Evolutionary conservation across 2,888 invertebrate species (phyloP).

Genomic region (Cosmia trapezina): DNA sequence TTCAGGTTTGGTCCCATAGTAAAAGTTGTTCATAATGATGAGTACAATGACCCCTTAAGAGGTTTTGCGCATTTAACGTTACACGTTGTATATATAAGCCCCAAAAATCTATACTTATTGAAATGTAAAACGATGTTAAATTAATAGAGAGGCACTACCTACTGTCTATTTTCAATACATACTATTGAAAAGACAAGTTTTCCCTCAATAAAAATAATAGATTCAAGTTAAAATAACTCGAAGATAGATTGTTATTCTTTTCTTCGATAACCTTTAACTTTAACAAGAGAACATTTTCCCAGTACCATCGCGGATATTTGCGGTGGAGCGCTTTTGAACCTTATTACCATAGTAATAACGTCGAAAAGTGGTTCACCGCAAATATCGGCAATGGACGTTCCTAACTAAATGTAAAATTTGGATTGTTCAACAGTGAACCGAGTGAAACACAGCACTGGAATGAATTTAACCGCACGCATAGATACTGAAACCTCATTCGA

Average conservation of each 20-base stretch:
- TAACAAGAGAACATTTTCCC: constrained; percentile 5
- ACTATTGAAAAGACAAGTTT: constrained; percentile 17
- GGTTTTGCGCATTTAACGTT: too few species aligned
- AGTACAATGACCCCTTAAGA: too few species aligned
- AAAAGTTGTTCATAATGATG: too few species aligned
- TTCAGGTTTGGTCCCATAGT: too few species aligned
- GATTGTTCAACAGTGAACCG: constrained; percentile 18
- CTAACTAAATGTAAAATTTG: constrained; percentile 12
- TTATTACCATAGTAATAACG: too few species aligned
- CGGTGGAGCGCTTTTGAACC: too few species aligned
- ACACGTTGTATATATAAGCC: too few species aligned
- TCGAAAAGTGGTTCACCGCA: too few species aligned
- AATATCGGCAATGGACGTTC: neutral
- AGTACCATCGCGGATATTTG: neutral
- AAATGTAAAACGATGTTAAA: too few species aligned
- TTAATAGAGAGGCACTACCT: too few species aligned
- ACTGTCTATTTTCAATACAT: neutral
- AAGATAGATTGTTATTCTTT: constrained; percentile 35
- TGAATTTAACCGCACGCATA: constrained; percentile 47
- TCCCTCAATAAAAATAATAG: constrained; percentile 28
- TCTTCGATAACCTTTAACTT: constrained; percentile 5
- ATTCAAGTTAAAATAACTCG: constrained; percentile 27
- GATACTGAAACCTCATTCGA: constrained; percentile 43
- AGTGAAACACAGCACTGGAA: constrained; percentile 32
- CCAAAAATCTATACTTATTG: too few species aligned